Evolutionary conservation across 2,888 invertebrate species (phyloP).

Genomic region (Andrena bucephala): DNA sequence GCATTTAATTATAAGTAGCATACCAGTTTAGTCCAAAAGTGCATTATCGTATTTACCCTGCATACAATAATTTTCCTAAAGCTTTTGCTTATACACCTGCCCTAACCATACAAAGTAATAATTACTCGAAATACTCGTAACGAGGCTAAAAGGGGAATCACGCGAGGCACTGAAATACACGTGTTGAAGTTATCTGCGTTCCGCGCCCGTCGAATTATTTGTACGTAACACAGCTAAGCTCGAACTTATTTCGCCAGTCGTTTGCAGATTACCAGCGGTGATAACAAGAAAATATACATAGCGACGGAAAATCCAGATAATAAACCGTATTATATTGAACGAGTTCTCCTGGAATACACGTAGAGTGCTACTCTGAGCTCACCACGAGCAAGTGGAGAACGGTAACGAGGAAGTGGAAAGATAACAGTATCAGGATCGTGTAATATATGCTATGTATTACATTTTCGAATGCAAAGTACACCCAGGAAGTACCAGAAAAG

Average conservation of each 20-base stretch:
- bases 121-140: slow-evolving; percentile 20
- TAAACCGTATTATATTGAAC: slow-evolving; percentile 33
- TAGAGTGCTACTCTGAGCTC: slow-evolving; percentile 13
- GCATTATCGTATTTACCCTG: neutral
- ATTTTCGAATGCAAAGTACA: slow-evolving; percentile 10
- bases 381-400: neutral
- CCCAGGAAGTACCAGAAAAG: neutral
- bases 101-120: neutral
- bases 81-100: neutral
- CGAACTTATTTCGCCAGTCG: slow-evolving; percentile 27
- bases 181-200: neutral
- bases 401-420: slow-evolving; percentile 39
- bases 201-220: neutral
- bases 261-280: slow-evolving; percentile 13
- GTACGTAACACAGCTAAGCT: slow-evolving; percentile 5
- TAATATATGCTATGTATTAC: slow-evolving; percentile 18
- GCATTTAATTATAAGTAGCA: neutral
- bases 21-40: slow-evolving; percentile 4
- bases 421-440: slow-evolving; percentile 36
- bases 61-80: slow-evolving; percentile 11
- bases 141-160: neutral
- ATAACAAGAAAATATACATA: neutral
- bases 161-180: neutral
- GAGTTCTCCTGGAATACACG: neutral
- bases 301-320: slow-evolving; percentile 26